Base-by-base conservation (phyloP, 2,888 invertebrate species). In the Nymphalis c-album region DNA sequence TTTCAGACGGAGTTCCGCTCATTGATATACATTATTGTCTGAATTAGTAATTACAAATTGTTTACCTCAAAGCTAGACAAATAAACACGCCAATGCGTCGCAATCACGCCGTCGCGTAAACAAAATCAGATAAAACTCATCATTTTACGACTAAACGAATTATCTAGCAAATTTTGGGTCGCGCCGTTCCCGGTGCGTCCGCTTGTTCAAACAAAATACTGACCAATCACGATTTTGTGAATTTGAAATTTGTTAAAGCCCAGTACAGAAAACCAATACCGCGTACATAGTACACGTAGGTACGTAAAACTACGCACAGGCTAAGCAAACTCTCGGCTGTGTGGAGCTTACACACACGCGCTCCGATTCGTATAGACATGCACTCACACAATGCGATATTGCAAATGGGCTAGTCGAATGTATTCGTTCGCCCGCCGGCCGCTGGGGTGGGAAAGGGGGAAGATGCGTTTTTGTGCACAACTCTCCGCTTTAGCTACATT, bases 341-440 rank as follows among this genome's bases (percentile, higher is more conserved):
- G 86, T 83, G 64, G 85, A 73, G 71, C 80, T 70, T 82, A 80
- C 84, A 80, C 85, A 69, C 70, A 64, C 73, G 64, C 67, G 66
- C 67, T 62, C 71, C 50, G 68, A 48, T 71, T 67, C 73, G 75
- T 79, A 74, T 74, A 78, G 83, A 86, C 83, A 81, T 76, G 79
- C 85, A 91, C 91, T 79, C 91, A 90, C 91, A 91, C 91, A 90
- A 89, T 88, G 87, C 80, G 82, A 88, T 87, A 88, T 90, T 88
- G 90, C 91, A 90, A 91, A 91, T 91, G 88, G 90, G 89, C 92
- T 90, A 90, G 88, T 91, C 90, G 90, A 90, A 91, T 91, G 91
- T 90, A 90, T 89, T 90, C 89, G 88, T 88, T 88, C 88, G 83
- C 85, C 87, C 85, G 85, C 81, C 85, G 85, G 84, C 85, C 81